Evolutionary conservation across 2,113 vertebrate genomes (phyloP), one percentile per base, ranked within the genome.

Genomic region (Clarias macrocephalus): DNA sequence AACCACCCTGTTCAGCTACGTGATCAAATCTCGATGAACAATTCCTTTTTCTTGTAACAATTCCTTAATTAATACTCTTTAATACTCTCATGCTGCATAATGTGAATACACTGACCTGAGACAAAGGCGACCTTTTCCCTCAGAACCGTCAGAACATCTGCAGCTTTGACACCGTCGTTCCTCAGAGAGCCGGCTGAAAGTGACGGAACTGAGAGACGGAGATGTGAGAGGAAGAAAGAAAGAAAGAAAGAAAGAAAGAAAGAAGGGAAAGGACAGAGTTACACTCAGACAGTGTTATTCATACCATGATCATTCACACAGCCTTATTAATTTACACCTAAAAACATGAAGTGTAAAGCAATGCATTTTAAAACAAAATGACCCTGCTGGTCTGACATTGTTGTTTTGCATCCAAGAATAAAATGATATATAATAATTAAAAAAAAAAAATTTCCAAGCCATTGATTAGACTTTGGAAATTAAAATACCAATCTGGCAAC

Each of bases 81-180:
- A 79, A 57, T 30, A 30, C 16, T 30, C 33, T 37, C 56, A 60
- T 12, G 16, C 60, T 48, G 75, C n/a, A n/a, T 52, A 16, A 76
- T 33, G 23, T 80, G 11, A 81, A 81, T 15, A 13, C 23, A 89
- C 96, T 94, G 90, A 99, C 98, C 98, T 93, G 98, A 99, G 59
- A 99, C 97, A 2, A 99, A 99, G 94, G 98, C 98, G 93, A 99
- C 98, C 95, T 99, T 99, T 94, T 99, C 98, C 94, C 99, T 97
- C 90, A 99, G 95, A 93, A 98, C 97, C 28, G 98, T 97, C 92
- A 99, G 96, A 76, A 99, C 98, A 93, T 99, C 98, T 76, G 97
- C 96, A 82, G 97, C 97, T 93, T 98, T 97, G 89, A 99, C 97
- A 86, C 95, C 95, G 91, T 98, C 97, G 42, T 96, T 96, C 95